Conservation (phyloP, 2,113 vertebrate species). For the Lagenorhynchus albirostris region DNA sequence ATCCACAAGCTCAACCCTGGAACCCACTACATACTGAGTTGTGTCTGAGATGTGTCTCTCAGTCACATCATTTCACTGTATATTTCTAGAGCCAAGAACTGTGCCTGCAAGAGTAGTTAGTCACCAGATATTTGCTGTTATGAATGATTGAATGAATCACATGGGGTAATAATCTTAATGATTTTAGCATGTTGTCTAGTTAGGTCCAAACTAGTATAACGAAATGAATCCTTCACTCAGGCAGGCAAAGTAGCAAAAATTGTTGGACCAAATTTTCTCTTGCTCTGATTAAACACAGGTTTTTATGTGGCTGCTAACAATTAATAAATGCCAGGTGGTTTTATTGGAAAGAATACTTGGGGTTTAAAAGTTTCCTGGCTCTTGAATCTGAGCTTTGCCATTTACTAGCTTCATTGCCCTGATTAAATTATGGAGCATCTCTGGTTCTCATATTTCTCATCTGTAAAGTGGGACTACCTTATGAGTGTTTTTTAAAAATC, state of each 20-base stretch:
- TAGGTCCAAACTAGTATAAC: background rate
- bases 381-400: background rate
- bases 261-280: background rate
- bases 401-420: background rate
- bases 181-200: background rate
- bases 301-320: background rate
- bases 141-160: background rate
- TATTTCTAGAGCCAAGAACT: background rate
- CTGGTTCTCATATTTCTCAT: background rate
- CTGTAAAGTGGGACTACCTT: background rate
- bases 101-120: background rate
- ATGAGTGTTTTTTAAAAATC: background rate
- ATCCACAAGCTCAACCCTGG: background rate
- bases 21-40: background rate
- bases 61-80: background rate
- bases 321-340: background rate
- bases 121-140: background rate
- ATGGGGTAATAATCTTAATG: background rate
- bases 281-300: background rate
- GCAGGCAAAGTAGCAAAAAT: background rate
- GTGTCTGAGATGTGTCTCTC: background rate
- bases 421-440: background rate
- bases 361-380: background rate
- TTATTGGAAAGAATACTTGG: background rate
- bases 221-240: background rate